Evolutionary conservation across 2,797 vertebrate genomes (phyloP).

Genomic region (Uromys caudimaculatus): DNA sequence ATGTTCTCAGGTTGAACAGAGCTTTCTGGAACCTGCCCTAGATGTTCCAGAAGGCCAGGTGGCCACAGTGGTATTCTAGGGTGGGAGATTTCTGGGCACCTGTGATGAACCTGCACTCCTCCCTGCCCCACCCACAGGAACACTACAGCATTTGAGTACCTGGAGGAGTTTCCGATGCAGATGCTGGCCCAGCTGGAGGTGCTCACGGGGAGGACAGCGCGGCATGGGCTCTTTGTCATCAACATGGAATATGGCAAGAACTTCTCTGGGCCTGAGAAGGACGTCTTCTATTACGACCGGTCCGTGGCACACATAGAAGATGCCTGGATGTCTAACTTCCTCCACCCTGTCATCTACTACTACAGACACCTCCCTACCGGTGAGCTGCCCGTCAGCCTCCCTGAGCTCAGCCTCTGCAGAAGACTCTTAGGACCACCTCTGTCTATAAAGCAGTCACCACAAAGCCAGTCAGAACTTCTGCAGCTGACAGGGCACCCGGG

Average conservation of each 20-base stretch:
- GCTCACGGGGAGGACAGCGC: constrained; percentile 87
- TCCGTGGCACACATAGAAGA: constrained; percentile 93
- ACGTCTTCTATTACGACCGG: constrained; percentile 93
- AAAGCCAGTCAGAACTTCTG: not conserved
- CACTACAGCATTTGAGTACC: constrained; percentile 91
- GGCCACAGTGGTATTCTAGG: rapidly evolving
- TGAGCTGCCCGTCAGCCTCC: constrained; percentile 79
- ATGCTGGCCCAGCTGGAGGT: constrained; percentile 91
- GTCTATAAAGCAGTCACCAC: not conserved
- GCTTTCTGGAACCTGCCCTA: not conserved
- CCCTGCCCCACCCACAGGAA: constrained; percentile 80
- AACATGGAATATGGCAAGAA: constrained; percentile 96
- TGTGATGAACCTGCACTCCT: not conserved
- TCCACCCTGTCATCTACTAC: constrained; percentile 97
- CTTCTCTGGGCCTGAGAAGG: constrained; percentile 92
- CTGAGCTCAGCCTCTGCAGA: rapidly evolving
- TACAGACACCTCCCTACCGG: constrained; percentile 94
- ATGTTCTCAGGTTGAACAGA: not conserved
- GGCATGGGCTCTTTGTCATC: constrained; percentile 91
- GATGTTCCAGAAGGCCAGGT: not conserved
- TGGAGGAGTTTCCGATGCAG: constrained; percentile 95
- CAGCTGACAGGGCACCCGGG: not conserved
- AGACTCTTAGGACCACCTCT: not conserved
- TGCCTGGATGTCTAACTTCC: constrained; percentile 97
- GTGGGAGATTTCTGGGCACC: not conserved